Conservation (phyloP, 2,113 vertebrate genomes). For the Chiloscyllium plagiosum region DNA sequence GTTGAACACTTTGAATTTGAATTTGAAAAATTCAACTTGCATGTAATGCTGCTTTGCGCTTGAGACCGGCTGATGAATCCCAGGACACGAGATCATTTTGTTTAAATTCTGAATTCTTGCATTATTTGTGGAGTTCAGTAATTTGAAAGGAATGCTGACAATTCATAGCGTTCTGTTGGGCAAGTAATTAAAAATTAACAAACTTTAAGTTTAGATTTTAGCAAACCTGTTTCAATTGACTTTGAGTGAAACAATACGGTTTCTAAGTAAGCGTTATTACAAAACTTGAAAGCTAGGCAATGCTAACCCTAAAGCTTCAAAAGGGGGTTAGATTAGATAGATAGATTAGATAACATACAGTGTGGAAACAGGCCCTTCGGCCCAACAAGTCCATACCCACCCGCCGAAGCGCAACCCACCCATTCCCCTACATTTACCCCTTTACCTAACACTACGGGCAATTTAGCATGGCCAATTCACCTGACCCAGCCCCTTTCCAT, state of each 20-base stretch:
- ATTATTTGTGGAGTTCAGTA: background rate
- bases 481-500: background rate
- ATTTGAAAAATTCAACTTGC: background rate
- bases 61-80: background rate
- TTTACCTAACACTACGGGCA: no score
- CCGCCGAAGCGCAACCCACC: no score
- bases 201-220: background rate
- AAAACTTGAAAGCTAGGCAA: background rate
- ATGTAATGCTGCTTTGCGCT: background rate
- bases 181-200: background rate
- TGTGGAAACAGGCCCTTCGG: no score
- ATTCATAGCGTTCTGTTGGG: background rate
- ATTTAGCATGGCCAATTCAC: no score
- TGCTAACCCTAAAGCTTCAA: background rate
- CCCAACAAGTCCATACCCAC: no score
- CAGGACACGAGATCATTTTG: background rate
- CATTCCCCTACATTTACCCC: no score
- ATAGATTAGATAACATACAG: no score
- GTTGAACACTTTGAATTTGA: background rate
- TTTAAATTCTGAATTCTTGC: conserved; percentile 4
- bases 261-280: background rate
- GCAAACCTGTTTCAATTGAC: background rate
- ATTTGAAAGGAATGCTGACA: background rate
- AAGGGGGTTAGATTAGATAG: no score
- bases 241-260: background rate